These are phyloP conservation scores for Hydrotaea cyrtoneurina DNA, from an alignment of 2,888 invertebrate species.

Conservation along the genomic window DNA sequence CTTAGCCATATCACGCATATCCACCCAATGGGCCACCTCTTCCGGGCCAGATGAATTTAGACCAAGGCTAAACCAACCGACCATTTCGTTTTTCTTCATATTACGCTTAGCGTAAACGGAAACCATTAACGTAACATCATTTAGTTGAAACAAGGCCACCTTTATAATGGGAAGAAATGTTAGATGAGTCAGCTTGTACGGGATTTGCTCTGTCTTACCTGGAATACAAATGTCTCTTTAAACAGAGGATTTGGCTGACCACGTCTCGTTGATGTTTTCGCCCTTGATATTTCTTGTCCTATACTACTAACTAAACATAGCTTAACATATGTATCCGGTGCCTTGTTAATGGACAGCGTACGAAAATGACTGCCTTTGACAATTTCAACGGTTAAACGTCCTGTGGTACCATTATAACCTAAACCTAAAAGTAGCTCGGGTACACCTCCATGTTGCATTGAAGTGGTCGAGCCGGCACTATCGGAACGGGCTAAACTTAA, in stretches of 20 bases:
- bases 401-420: slow-evolving; percentile 96
- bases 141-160: slow-evolving; percentile 97
- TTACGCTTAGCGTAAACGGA: slow-evolving; percentile 96
- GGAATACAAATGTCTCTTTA: slow-evolving; percentile 97
- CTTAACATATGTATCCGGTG: slow-evolving; percentile 97
- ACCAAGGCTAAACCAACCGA: slow-evolving; percentile 97
- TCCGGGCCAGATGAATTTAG: slow-evolving; percentile 95
- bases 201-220: slow-evolving; percentile 82
- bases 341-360: slow-evolving; percentile 88
- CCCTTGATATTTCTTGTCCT: slow-evolving; percentile 95
- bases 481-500: slow-evolving; percentile 93
- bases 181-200: neutral
- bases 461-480: slow-evolving; percentile 96
- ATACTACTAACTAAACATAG: slow-evolving; percentile 94
- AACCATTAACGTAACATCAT: slow-evolving; percentile 96
- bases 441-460: slow-evolving; percentile 93
- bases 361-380: slow-evolving; percentile 87
- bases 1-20: slow-evolving; percentile 92
- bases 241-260: slow-evolving; percentile 97
- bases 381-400: slow-evolving; percentile 94
- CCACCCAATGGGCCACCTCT: slow-evolving; percentile 95
- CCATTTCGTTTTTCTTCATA: slow-evolving; percentile 96
- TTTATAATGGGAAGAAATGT: slow-evolving; percentile 76
- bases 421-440: slow-evolving; percentile 94
- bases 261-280: slow-evolving; percentile 94